Evolutionary conservation across 2,888 invertebrate genomes (phyloP).

Genomic region (Ctena decussata): DNA sequence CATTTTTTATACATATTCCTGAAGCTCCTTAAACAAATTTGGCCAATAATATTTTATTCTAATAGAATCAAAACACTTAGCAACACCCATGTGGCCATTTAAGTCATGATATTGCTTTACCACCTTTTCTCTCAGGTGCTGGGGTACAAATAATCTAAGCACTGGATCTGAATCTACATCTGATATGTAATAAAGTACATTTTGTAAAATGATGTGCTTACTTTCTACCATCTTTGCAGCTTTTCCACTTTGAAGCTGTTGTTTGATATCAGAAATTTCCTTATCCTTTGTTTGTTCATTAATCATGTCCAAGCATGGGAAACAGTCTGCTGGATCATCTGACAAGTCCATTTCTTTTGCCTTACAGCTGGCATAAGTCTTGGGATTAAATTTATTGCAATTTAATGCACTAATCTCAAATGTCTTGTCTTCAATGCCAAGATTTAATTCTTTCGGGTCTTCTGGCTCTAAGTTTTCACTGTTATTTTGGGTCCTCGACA

Average conservation of each 20-base stretch:
- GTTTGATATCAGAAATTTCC: neutral
- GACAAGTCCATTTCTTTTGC: neutral
- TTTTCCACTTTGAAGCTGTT: neutral
- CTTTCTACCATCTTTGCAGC: neutral
- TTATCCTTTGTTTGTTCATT: neutral
- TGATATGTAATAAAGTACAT: constrained; percentile 34
- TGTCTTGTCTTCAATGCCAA: neutral
- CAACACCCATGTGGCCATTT: too few species aligned
- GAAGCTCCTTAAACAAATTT: too few species aligned
- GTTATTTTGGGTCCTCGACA: neutral
- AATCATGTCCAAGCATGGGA: neutral
- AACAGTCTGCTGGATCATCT: neutral
- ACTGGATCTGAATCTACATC: too few species aligned
- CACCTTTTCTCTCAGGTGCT: too few species aligned
- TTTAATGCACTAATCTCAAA: neutral
- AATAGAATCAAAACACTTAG: too few species aligned
- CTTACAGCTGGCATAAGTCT: neutral
- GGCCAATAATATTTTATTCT: too few species aligned
- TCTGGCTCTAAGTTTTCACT: too few species aligned
- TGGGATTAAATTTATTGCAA: neutral
- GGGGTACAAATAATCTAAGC: too few species aligned
- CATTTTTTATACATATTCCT: too few species aligned
- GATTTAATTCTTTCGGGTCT: neutral
- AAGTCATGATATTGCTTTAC: too few species aligned
- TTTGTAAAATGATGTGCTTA: neutral